Base-by-base conservation (phyloP, 1,140 invertebrate genomes). In the Homarus americanus region DNA sequence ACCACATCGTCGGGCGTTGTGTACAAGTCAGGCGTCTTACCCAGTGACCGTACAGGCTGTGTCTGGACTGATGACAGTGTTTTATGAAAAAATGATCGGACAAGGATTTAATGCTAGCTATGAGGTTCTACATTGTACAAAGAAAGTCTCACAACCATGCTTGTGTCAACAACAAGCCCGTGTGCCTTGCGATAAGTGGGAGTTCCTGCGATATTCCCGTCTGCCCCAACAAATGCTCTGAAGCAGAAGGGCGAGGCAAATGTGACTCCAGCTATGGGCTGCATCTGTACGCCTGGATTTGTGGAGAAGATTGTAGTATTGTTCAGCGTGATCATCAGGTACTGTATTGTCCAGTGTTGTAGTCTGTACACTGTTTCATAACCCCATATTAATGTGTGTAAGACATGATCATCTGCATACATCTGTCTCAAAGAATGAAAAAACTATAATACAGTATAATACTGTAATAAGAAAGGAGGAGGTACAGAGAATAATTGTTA, bases 31-130 rank as follows among this genome's bases (percentile, higher is more conserved):
- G 28, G 89, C 93, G 0, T 92, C 87, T 7, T 92, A 93, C 20
- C 93, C 94, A 15, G 86, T 94, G 20, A 93, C 93, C 24, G 93
- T 95, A 12, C 93, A 94, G 53, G 94, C 95, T 7, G 89, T 92
- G 32, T 94, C 94, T 20, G 95, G 93, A 15, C 78, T 93, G 41
- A 86, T 95, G 69, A 95, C 95, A 2, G 93, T 95, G 0, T 94
- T 94, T 87, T 95, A 94, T 92, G 94, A 95, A 91, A 93, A 93
- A 95, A 96, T 96, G n/a, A 94, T 95, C 0, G 95, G 95, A 20
- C 97, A 98, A 94, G 97, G 97, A 0, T 99, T 99, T 93, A 98
- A 98, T 94, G 98, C 97, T 0, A 96, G 97, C 24, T 98, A 98
- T 93, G 95, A 96, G 58, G 96, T 98, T 0, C 95, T 97, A 93